Base-by-base conservation (phyloP, 1,140 invertebrate species). In the Drosophila orosa region DNA sequence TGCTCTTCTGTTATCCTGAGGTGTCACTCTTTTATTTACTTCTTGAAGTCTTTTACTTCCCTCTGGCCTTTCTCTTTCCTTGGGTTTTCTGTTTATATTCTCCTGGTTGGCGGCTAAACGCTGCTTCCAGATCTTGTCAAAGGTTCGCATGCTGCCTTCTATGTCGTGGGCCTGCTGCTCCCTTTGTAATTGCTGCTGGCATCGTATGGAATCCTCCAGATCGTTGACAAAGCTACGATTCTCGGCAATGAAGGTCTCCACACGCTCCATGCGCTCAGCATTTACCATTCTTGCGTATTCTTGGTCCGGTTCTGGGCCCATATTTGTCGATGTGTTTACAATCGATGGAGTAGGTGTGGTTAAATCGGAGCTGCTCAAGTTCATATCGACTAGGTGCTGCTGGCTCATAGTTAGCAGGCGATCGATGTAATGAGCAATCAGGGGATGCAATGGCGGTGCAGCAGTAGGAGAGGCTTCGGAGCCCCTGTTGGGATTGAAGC, bases 141-240 rank as follows among this genome's bases (percentile, higher is more conserved):
- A 73, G 5, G n/a, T 31, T 0, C 15, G 58, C 13, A 71, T 35
- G 25, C 72, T 86, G 15, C 1, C 27, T 1, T 81, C 79, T 4
- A n/a, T 56, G 10, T 81, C 60, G 7, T 56, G 35, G 2, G 54
- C 9, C 9, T 56, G 52, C 15, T 75, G 71, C 15, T 78, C 27
- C 10, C 42, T 59, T 3, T 80, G 58, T 9, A 61, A 31, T 3
- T 74, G 52, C 35, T 83, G 61, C 45, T 72, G 82, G 15, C 42
- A 75, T n/a, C 74, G 60, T 33, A 92, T 31, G 19, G 91, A 79
- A 5, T 84, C 73, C 39, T 92, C 86, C 1, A 92, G 44, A 25
- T 92, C 91, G 52, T 75, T 60, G 4, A 92, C 59, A 6, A 92
- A 92, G 50, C 76, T 90, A 4, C 78, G 80, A 80, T 91, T 92